Evolutionary conservation across 2,888 invertebrate species (phyloP), one percentile per base, ranked within the genome.

Genomic region (Cantharis flavilabris): DNA sequence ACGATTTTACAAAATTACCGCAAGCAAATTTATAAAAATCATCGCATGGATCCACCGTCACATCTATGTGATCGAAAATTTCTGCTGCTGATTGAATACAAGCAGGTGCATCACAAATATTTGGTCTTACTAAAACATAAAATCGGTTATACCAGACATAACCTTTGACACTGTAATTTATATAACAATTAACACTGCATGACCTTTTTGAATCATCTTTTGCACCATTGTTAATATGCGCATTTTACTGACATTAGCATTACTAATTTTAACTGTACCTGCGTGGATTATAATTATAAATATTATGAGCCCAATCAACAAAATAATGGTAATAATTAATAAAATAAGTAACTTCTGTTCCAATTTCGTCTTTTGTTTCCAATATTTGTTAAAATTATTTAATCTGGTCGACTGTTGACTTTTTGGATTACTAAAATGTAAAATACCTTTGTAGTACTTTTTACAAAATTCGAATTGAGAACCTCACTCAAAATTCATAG

Each of bases 1-100:
- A 30, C 18, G 64, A 28, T 62, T 75, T 65, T 11, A 71, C 65
- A 23, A 71, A 75, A 20, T 67, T 75, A 10, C 71, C 69, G 20
- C 77, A 78, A 13, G 75, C 62, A 72, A 78, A 78, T 28, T 73
- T 30, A 18, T 73, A 95, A 87, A 95, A 95, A 85, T 95, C 93
- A 78, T 94, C 93, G 84, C 95, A 95, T 0, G 95, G 95, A 80
- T 94, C 92, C 9, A 92, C 91, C 0, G 88, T 86, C 1, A 89
- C 87, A 82, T 95, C 92, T 90, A 95, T 92, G 83, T 92, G 92
- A 76, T 90, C 88, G 63, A 95, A 86, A n/a, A 95, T 88, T 80
- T 91, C 90, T 0, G 93, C 91, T 0, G 95, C 94, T 7, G 76
- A 65, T 69, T 69, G 16, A 28, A 78, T 18, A 16, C 78, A 78